Evolutionary conservation across 2,888 invertebrate species (phyloP), one percentile per base, ranked within the genome.

Genomic region (Chymomyza amoena): DNA sequence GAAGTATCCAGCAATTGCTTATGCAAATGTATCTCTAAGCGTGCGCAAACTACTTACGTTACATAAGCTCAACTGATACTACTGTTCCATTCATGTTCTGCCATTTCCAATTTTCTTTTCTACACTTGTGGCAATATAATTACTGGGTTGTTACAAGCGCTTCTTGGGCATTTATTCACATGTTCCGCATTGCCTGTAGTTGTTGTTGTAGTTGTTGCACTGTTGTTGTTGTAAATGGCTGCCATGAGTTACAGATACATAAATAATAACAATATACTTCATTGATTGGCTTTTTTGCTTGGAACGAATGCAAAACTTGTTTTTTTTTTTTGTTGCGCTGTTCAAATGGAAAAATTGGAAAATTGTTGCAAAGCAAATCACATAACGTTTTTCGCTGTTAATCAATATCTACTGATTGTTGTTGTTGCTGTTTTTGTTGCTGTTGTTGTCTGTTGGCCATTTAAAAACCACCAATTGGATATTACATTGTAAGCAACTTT

Each of bases 191-290:
- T 63, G 68, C 56, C 63, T 77, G 62, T 65, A 70, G 60, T 66
- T 65, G 69, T 61, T 73, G 68, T 61, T 74, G 72, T 68, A 65
- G 68, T 61, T 68, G 65, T 57, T 77, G 25, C 32, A 32, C 7
- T 32, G 25, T 25, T 39, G 63, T 73, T 74, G 25, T 25, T n/a
- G n/a, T n/a, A n/a, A n/a, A 32, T 32, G 32, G 83, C 87, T 84
- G 86, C 86, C 88, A 84, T 85, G 84, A 84, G 84, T 88, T 78
- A 88, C 88, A 84, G 84, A 84, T 81, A 84, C 79, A 86, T 72
- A 83, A 81, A 80, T 77, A 80, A 76, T 88, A 84, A 84, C 86
- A 84, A 86, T 83, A 81, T 83, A 67, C 76, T 67, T 70, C 86
- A 84, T 84, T 84, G 84, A 84, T 84, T 87, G 86, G 66, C 61